Conservation (phyloP, 2,797 vertebrate genomes). For the Cyprinodon diabolis region DNA sequence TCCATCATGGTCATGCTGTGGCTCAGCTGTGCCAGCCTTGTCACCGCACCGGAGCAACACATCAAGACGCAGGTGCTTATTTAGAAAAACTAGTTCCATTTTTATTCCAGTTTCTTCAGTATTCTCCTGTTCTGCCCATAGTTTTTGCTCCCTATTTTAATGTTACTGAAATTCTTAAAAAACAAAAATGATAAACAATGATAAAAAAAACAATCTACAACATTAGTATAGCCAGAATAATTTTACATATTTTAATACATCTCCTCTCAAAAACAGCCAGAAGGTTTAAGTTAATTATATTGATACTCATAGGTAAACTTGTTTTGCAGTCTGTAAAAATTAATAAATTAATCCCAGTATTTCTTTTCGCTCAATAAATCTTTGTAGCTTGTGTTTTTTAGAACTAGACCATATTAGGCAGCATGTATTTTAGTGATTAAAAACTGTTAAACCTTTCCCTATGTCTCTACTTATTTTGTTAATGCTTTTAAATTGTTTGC, state of each 20-base stretch:
- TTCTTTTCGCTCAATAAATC: background rate
- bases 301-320: too few relatives aligned
- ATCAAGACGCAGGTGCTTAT: constrained; percentile 89
- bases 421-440: background rate
- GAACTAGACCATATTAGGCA: background rate
- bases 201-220: background rate
- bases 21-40: constrained; percentile 95
- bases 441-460: background rate
- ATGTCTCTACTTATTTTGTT: background rate
- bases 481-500: background rate
- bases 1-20: constrained; percentile 97
- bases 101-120: too few relatives aligned
- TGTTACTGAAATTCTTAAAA: background rate
- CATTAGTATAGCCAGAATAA: background rate
- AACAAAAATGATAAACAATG: background rate
- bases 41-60: constrained; percentile 93
- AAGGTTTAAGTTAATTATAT: background rate
- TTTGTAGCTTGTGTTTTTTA: background rate
- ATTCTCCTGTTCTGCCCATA: background rate
- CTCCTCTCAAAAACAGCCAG: too few relatives aligned
- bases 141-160: background rate
- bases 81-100: background rate
- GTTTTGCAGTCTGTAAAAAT: too few relatives aligned
- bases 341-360: background rate
- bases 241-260: too few relatives aligned